Evolutionary conservation across 2,888 invertebrate species (phyloP).

Genomic region (Ditula angustiorana): DNA sequence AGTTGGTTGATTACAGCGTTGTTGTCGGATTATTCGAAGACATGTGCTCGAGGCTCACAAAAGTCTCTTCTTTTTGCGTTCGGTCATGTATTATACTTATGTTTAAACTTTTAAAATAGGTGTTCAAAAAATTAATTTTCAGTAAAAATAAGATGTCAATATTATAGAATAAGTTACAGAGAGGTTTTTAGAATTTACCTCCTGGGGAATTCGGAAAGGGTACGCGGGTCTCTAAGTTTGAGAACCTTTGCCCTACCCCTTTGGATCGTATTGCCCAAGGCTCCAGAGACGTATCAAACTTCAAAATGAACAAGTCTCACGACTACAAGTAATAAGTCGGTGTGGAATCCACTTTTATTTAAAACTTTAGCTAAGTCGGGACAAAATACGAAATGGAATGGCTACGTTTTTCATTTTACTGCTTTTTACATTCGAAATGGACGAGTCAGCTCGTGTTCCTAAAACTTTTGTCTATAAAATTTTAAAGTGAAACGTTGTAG

Average conservation of each 20-base stretch:
- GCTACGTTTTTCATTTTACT: neutral
- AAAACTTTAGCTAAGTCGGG: neutral
- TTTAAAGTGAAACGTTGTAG: too few species aligned
- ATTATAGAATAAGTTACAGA: too few species aligned
- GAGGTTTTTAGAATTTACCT: too few species aligned
- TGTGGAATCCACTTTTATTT: neutral
- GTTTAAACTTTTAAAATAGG: too few species aligned
- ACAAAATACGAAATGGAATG: neutral
- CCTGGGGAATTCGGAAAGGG: too few species aligned
- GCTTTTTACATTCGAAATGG: neutral
- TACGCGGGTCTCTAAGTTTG: neutral
- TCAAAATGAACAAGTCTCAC: conserved; percentile 19
- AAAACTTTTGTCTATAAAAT: neutral
- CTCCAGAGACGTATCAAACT: conserved; percentile 2
- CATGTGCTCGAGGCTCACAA: too few species aligned
- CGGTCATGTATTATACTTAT: too few species aligned
- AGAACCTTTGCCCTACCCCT: neutral
- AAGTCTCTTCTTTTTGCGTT: too few species aligned
- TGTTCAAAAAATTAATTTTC: too few species aligned
- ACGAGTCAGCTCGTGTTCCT: neutral
- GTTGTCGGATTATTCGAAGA: too few species aligned
- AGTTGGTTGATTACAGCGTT: too few species aligned
- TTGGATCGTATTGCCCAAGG: neutral
- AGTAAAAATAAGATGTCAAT: too few species aligned
- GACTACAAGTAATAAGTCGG: neutral